Conservation (phyloP, 2,113 vertebrate species). For the Larimichthys polyactis region DNA sequence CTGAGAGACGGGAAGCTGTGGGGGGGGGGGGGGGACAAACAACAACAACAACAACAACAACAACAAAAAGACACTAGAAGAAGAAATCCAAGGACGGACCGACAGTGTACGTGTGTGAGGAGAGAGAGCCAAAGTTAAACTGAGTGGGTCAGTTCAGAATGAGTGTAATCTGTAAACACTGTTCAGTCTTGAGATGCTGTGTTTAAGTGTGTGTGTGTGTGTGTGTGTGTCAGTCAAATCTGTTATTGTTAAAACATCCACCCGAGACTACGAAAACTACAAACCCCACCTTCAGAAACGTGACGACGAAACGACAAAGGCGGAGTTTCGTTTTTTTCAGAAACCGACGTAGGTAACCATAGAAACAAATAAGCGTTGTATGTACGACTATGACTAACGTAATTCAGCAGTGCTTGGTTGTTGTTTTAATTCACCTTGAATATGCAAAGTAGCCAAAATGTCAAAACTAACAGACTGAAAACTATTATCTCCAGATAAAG, state of each 20-base stretch:
- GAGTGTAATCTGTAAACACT: constrained; percentile 49
- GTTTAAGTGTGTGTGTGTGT: constrained; percentile 24
- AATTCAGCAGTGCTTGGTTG: constrained; percentile 3
- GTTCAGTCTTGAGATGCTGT: constrained; percentile 61
- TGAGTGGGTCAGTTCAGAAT: constrained; percentile 58
- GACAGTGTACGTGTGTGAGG: constrained; percentile 34
- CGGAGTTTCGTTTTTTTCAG: not conserved
- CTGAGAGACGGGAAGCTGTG: constrained; percentile 23
- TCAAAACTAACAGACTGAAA: constrained; percentile 3
- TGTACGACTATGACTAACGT: constrained; percentile 13
- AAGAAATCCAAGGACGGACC: constrained; percentile 50
- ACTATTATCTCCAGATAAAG: not conserved
- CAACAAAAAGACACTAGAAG: constrained; percentile 43
- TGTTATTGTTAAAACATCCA: constrained; percentile 26
- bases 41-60: too few relatives aligned
- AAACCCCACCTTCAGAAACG: constrained; percentile 13
- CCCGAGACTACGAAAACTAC: constrained; percentile 15
- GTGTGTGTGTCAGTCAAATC: constrained; percentile 10
- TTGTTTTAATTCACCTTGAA: not conserved
- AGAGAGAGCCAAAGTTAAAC: constrained; percentile 43
- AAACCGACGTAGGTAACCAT: not conserved
- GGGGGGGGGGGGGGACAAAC: not conserved
- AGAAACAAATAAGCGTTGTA: not conserved
- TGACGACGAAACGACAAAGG: constrained; percentile 6
- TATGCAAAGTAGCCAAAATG: constrained; percentile 40